Conservation (phyloP, 2,888 invertebrate species). For the Nomada fucata region DNA sequence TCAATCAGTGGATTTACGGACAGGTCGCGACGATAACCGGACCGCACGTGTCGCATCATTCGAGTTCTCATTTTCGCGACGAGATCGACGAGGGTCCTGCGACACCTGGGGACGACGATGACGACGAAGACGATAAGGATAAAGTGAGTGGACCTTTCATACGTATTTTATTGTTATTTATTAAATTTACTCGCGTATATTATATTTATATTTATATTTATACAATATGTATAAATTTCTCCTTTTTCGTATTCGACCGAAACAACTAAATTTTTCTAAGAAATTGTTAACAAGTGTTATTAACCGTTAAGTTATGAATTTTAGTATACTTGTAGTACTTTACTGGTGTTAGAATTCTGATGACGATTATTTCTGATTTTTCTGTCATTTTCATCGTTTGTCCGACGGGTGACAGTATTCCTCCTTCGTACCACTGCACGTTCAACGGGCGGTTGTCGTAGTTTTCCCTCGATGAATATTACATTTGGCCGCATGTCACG, state of each 20-base stretch:
- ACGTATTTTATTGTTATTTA: no score
- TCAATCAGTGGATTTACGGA: constrained; percentile 74
- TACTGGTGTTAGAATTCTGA: neutral
- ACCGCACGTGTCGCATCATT: constrained; percentile 79
- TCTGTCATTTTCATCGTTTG: no score
- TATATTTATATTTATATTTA: no score
- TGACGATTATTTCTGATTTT: no score
- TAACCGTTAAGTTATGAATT: no score
- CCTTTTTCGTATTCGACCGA: no score
- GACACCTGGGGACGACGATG: constrained; percentile 86
- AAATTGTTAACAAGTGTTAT: no score
- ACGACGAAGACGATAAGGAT: constrained; percentile 96
- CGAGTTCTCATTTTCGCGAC: constrained; percentile 75
- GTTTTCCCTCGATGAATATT: constrained; percentile 17
- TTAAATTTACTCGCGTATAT: no score
- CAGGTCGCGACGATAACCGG: constrained; percentile 84
- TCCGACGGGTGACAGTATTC: neutral
- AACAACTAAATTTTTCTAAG: no score
- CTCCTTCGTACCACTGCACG: neutral
- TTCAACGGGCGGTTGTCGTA: neutral
- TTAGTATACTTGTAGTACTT: no score
- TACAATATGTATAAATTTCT: no score
- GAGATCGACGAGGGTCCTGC: constrained; percentile 77
- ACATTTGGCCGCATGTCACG: constrained; percentile 4
- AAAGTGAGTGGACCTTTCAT: constrained; percentile 86